Evolutionary conservation across 2,888 invertebrate species (phyloP), one percentile per base, ranked within the genome.

Genomic region (Patella depressa): DNA sequence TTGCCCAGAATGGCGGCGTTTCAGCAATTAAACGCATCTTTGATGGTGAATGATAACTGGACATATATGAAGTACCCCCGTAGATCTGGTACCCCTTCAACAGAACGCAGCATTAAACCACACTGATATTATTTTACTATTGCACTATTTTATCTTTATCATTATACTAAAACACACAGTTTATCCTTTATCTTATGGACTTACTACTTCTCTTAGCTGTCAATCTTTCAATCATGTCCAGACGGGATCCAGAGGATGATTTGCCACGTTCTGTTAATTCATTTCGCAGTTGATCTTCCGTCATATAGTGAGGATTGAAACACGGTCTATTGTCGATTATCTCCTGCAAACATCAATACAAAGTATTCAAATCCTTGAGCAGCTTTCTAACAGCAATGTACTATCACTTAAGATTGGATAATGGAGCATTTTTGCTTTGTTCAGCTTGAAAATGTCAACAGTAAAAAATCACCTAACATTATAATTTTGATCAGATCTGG

Each of bases 241-340:
- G 82, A 24, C 84, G 74, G 34, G 78, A 80, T 3, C 84, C 85
- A 5, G 70, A 71, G 19, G 83, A 72, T 2, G 69, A 71, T 70
- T 81, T 80, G 0, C 85, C 85, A 57, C 83, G 74, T 19, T 83
- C 82, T 17, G 78, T 73, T 24, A 87, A 79, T 69, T 82, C 84
- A 1, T 73, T 75, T 45, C 81, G 29, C 19, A 87, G 76, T 53
- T 87, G 83, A 17, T 85, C 84, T 55, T 85, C 84, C n/a, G 85
- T 80, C 87, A 87, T 84, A n/a, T 83, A 81, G 55, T 84, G 78
- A 9, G 86, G 87, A 78, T 82, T 84, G 19, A 80, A 19, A 71
- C 87, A 87, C 0, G 82, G 81, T 55, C 83, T 84, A 76, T 85
- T 84, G 74, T 84, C 81, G 12, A 86, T 77, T 55, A 85, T 77